A percentile compares a stretch with the other conserved stretches of the same genome.
phyloP scores from a whole-genome alignment of 2,888 invertebrate species.

The Mythimna pallens region DNA sequence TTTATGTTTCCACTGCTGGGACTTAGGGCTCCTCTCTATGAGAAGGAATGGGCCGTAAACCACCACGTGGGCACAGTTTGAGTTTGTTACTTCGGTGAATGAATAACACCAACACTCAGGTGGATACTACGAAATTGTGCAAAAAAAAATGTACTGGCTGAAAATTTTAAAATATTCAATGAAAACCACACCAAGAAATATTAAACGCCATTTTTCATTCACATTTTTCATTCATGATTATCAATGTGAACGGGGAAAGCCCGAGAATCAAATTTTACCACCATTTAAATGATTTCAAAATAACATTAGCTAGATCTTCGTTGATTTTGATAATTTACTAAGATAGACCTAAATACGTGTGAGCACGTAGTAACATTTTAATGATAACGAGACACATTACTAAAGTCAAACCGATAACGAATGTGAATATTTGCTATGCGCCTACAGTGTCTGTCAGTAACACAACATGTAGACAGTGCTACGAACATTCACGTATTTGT shows the following conservation, averaged over 20 bases:
- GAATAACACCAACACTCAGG: too few relatives aligned
- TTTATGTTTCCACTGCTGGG: too few relatives aligned
- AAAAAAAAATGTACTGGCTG: background rate
- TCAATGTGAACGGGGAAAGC: background rate
- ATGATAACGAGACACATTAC: slow-evolving; percentile 78
- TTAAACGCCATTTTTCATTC: background rate
- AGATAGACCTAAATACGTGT: slow-evolving; percentile 60
- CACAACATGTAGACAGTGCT: slow-evolving; percentile 55
- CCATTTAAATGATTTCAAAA: background rate
- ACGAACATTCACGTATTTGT: slow-evolving; percentile 57
- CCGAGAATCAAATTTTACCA: background rate
- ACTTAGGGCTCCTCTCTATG: too few relatives aligned
- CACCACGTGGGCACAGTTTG: too few relatives aligned
- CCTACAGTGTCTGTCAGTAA: slow-evolving; percentile 53
- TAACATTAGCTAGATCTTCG: slow-evolving; percentile 26
- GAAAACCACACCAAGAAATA: background rate
- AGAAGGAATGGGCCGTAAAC: too few relatives aligned
- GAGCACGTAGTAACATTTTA: slow-evolving; percentile 68
- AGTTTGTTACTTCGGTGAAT: too few relatives aligned
- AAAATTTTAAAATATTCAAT: background rate
- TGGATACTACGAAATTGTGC: too few relatives aligned
- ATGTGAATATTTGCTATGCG: slow-evolving; percentile 60
- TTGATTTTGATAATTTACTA: slow-evolving; percentile 51
- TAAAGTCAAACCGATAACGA: slow-evolving; percentile 82
- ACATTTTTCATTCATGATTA: background rate